Percentiles rank a stretch among this genome's conserved stretches.
Evolutionary conservation across 2,797 vertebrate genomes (phyloP).

Genomic region (Dipus sagitta): DNA sequence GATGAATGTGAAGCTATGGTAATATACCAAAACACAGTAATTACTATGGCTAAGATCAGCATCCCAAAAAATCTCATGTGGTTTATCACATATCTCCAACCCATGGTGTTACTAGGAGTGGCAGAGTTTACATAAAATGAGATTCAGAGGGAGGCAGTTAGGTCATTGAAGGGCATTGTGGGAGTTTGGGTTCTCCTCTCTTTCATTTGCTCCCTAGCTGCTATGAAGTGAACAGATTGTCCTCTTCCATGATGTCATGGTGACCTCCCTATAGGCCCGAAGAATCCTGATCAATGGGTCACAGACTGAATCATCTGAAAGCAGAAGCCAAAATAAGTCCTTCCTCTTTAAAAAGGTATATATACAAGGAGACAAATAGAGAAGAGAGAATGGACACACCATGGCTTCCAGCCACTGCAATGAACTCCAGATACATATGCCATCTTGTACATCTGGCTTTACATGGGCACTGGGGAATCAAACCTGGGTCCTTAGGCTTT

Average conservation of each 20-base stretch:
- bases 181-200: not conserved
- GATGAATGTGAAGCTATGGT: not conserved
- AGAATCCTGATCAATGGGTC: not conserved
- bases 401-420: too few relatives aligned
- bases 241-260: too few relatives aligned
- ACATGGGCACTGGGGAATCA: too few relatives aligned
- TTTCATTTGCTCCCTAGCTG: not conserved
- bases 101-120: not conserved
- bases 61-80: not conserved
- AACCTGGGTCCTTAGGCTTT: too few relatives aligned
- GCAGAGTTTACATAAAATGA: not conserved
- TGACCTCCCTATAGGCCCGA: not conserved
- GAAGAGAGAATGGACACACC: too few relatives aligned
- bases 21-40: not conserved
- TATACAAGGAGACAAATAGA: too few relatives aligned
- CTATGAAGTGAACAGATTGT: not conserved
- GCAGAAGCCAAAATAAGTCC: not conserved
- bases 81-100: too few relatives aligned
- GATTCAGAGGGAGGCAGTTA: not conserved
- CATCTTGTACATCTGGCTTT: too few relatives aligned
- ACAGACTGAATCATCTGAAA: not conserved
- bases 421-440: too few relatives aligned
- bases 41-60: not conserved
- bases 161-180: not conserved
- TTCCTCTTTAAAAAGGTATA: not conserved